Evolutionary conservation across 2,797 vertebrate genomes (phyloP).

Genomic region (Macrochelys suwanniensis): DNA sequence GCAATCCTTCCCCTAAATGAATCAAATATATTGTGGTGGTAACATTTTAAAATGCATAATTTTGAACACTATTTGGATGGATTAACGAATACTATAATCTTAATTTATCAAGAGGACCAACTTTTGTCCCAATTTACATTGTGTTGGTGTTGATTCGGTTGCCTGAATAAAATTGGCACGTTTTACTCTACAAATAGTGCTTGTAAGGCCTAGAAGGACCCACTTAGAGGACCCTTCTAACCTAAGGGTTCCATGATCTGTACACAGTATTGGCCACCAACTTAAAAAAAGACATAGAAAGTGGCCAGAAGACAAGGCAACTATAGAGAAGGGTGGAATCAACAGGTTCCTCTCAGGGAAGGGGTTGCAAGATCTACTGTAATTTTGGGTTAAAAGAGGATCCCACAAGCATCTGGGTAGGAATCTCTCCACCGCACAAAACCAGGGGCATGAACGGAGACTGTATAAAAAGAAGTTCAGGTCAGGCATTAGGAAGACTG

Average conservation of each 20-base stretch:
- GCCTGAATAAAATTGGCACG: not conserved
- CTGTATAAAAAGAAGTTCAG: conserved; percentile 28
- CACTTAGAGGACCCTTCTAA: no score
- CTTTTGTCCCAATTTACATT: not conserved
- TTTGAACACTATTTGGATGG: not conserved
- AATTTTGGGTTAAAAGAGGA: not conserved
- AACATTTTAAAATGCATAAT: not conserved
- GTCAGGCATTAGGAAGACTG: conserved; percentile 12
- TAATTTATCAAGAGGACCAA: not conserved
- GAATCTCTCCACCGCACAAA: conserved; percentile 9
- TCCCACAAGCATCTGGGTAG: not conserved
- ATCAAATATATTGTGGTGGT: not conserved
- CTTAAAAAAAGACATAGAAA: not conserved
- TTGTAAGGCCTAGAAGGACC: not conserved
- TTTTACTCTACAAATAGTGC: not conserved
- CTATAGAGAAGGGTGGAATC: conserved; percentile 16
- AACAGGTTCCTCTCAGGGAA: not conserved
- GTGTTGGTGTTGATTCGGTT: not conserved
- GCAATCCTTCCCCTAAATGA: not conserved
- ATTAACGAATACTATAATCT: not conserved
- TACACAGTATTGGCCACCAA: not conserved
- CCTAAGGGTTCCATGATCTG: not conserved
- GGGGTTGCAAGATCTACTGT: not conserved
- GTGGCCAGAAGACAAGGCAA: conserved; percentile 10
- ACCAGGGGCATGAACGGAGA: not conserved